Conservation (phyloP, 2,113 vertebrate genomes). For the Hirundichthys speculiger region DNA sequence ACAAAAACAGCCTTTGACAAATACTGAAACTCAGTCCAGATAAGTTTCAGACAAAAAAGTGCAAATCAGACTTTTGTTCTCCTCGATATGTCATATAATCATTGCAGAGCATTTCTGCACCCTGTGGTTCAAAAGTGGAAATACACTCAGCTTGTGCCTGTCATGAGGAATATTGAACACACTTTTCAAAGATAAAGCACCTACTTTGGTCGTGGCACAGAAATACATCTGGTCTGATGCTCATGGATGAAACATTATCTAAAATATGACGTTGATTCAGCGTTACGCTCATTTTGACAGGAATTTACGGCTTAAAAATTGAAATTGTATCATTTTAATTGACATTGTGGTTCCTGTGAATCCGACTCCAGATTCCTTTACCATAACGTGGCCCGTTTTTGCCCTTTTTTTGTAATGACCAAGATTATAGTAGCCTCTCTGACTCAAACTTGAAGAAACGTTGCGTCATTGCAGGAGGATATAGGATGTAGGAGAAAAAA, state of each 20-base stretch:
- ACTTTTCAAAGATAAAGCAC: not conserved
- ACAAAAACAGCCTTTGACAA: no score
- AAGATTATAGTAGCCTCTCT: not conserved
- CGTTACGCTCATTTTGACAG: not conserved
- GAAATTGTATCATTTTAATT: not conserved
- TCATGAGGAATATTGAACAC: not conserved
- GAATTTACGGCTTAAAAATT: not conserved
- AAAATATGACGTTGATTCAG: no score
- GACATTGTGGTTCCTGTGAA: not conserved
- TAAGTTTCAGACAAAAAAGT: not conserved
- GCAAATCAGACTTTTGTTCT: not conserved
- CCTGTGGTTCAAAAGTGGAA: conserved; percentile 31
- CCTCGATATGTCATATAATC: not conserved
- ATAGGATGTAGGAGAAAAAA: not conserved
- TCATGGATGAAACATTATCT: not conserved
- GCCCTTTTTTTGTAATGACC: not conserved
- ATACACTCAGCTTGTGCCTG: conserved; percentile 10
- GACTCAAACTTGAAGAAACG: conserved; percentile 25
- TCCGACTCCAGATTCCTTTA: not conserved
- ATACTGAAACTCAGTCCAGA: no score
- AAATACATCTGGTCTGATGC: not conserved
- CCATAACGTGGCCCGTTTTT: not conserved
- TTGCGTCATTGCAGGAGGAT: conserved; percentile 49
- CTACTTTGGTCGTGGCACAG: not conserved
- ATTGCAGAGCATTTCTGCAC: conserved; percentile 28